phyloP scores from a whole-genome alignment of 2,888 invertebrate species.

The Lutraria lutraria region DNA sequence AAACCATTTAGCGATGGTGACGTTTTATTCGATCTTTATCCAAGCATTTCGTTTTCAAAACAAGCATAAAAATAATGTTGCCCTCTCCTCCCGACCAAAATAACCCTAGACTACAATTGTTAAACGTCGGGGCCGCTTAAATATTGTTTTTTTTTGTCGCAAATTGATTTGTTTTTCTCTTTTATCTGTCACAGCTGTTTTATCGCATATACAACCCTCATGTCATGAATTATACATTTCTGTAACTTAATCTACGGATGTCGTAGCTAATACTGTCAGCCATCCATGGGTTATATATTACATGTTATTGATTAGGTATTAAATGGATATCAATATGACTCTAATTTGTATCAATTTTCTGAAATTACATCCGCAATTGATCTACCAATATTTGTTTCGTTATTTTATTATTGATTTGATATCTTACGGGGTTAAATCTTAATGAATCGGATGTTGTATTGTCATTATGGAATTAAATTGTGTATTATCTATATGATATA shows the following conservation, averaged over 20 bases:
- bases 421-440: neutral
- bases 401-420: neutral
- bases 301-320: neutral
- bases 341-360: neutral
- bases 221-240: neutral
- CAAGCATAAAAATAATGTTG: no score
- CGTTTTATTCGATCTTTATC: no score
- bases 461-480: neutral
- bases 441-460: neutral
- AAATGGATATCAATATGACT: neutral
- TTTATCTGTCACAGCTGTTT: no score
- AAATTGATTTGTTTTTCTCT: no score
- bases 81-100: no score
- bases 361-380: neutral
- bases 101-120: no score
- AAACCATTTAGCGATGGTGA: no score
- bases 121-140: no score
- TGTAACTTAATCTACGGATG: neutral
- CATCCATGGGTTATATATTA: neutral
- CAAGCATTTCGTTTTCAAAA: no score
- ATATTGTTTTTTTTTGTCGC: no score
- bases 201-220: neutral
- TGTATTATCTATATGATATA: neutral
- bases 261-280: neutral
- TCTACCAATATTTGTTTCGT: neutral